Base-by-base conservation (phyloP, 1,140 invertebrate genomes). In the Eueides isabella region DNA sequence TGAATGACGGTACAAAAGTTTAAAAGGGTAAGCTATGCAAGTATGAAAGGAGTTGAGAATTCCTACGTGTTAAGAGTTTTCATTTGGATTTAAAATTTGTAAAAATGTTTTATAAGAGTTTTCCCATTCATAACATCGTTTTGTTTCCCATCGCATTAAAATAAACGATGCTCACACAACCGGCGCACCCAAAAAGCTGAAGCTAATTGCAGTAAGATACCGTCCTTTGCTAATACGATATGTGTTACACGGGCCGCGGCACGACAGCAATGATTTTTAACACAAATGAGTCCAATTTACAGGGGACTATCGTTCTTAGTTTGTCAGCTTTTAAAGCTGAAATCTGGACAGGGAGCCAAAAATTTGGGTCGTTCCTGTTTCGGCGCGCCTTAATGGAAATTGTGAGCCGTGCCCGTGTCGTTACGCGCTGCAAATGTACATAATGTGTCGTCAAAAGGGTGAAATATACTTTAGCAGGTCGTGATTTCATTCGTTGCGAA, bases 361-460 rank as follows among this genome's bases (percentile, higher is more conserved):
- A 81, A 79, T 85, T 89, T 86, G 71, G 78, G 84, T 71, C 70
- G 76, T 89, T 88, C 72, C 77, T 79, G 79, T 83, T 78, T 73
- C 76, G 74, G 65, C 66, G 65, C 71, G 73, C 71, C 81, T 80
- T 92, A 91, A 92, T 92, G 90, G 90, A 92, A 91, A 92, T 92
- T 92, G 88, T 90, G 86, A 90, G 83, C 88, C 89, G 87, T 84
- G 87, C 89, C 89, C 85, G 85, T 88, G 87, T 89, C 88, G 87
- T 91, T 92, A 92, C 86, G 85, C 88, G 84, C 86, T 89, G 87
- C 86, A 86, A 92, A 92, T 91, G 89, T 92, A 91, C 85, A 87
- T 91, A 91, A 90, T 92, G 86, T 89, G 87, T 90, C 89, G 86
- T 91, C 89, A 92, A 92, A 91, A 91, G 90, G 90, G 89, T 92